Conservation (phyloP, 2,113 vertebrate genomes). For the Siniperca knerii region DNA sequence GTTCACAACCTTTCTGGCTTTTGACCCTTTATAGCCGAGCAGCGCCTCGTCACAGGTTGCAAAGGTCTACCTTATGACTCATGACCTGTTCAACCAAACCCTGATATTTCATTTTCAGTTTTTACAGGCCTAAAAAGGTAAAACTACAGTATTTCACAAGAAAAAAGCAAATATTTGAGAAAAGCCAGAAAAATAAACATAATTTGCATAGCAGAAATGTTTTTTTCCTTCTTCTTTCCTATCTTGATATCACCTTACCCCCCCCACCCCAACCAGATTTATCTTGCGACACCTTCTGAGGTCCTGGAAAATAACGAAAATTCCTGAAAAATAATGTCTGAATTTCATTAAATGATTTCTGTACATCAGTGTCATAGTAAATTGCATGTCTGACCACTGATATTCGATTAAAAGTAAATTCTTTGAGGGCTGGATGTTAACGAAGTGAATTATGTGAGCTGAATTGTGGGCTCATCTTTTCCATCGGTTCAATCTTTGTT, state of each 20-base stretch:
- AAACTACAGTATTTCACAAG: background rate
- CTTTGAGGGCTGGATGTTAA: background rate
- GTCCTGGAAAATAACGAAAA: too few species aligned
- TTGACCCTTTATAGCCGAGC: background rate
- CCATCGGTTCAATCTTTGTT: background rate
- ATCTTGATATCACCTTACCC: background rate
- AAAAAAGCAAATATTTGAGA: background rate
- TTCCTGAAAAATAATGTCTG: too few species aligned
- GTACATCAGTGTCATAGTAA: background rate
- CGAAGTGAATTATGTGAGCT: background rate
- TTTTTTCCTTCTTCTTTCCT: background rate
- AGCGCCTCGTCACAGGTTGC: background rate
- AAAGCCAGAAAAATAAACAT: background rate
- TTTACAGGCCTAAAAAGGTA: background rate
- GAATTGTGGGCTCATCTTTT: background rate
- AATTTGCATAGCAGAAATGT: background rate
- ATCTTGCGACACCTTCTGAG: background rate
- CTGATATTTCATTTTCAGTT: background rate
- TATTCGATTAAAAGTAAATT: background rate
- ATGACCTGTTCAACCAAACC: background rate
- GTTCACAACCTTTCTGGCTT: background rate
- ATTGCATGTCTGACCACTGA: background rate
- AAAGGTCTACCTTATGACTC: background rate
- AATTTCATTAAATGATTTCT: background rate
- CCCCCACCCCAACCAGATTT: too few species aligned